These are phyloP conservation scores for Ectemnius lituratus DNA, from an alignment of 2,888 invertebrate species.

Conservation along the genomic window DNA sequence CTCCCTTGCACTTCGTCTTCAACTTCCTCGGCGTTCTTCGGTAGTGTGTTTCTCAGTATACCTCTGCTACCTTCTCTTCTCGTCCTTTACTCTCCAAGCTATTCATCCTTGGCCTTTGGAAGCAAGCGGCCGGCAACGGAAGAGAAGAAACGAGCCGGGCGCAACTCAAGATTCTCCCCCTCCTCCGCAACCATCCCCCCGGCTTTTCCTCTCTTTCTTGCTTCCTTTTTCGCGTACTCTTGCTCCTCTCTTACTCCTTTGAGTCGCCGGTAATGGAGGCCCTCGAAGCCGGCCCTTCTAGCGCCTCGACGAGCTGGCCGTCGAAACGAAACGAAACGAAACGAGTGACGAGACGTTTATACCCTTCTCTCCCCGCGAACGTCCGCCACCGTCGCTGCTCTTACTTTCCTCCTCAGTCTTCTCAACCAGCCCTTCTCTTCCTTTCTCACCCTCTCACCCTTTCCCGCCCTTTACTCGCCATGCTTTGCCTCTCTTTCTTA, in stretches of 20 bases:
- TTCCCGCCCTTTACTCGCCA: not conserved
- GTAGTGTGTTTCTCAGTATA: not conserved
- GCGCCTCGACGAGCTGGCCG: constrained; percentile 57
- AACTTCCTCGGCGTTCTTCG: constrained; percentile 26
- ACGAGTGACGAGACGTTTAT: constrained; percentile 63
- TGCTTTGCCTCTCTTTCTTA: constrained; percentile 8
- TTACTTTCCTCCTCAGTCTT: constrained; percentile 49
- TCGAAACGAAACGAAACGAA: constrained; percentile 57
- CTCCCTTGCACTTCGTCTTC: constrained; percentile 21
- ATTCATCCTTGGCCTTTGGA: constrained; percentile 68
- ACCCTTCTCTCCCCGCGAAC: constrained; percentile 16
- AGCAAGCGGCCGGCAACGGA: constrained; percentile 28
- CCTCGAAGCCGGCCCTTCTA: constrained; percentile 68
- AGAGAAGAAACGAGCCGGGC: constrained; percentile 61
- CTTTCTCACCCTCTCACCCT: constrained; percentile 14
- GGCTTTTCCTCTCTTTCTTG: constrained; percentile 11
- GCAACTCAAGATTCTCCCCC: constrained; percentile 55
- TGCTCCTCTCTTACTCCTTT: constrained; percentile 55
- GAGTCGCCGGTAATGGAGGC: constrained; percentile 72
- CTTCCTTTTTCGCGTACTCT: constrained; percentile 24
- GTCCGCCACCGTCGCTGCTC: constrained; percentile 30
- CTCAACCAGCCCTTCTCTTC: constrained; percentile 28
- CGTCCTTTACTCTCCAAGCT: constrained; percentile 25
- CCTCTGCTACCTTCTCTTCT: constrained; percentile 33
- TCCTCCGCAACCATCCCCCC: too few relatives aligned